Conservation (phyloP, 2,888 invertebrate genomes). For the Amphipyra berbera region DNA sequence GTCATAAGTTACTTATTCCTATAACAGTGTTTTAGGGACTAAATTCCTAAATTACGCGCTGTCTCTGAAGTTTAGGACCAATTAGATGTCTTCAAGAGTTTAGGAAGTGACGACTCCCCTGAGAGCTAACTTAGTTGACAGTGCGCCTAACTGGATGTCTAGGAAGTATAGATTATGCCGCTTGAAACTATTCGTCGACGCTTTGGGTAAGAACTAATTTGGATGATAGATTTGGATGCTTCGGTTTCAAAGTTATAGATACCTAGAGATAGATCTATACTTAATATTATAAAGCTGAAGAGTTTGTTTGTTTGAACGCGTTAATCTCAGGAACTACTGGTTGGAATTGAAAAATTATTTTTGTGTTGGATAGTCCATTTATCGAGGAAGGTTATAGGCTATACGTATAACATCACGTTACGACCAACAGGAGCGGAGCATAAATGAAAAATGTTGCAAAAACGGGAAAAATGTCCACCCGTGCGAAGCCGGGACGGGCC, state of each 20-base stretch:
- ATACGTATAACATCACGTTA: too few relatives aligned
- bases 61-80: constrained; percentile 50
- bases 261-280: too few relatives aligned
- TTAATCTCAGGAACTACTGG: too few relatives aligned
- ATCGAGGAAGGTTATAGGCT: too few relatives aligned
- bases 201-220: constrained; percentile 24
- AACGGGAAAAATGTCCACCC: too few relatives aligned
- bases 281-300: too few relatives aligned
- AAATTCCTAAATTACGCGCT: constrained; percentile 40
- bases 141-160: constrained; percentile 45
- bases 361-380: too few relatives aligned
- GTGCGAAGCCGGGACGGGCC: too few relatives aligned
- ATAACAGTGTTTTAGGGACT: constrained; percentile 19
- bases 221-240: constrained; percentile 5
- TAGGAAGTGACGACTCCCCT: constrained; percentile 38
- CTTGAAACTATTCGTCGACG: constrained; percentile 34
- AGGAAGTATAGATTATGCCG: constrained; percentile 37
- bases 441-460: too few relatives aligned
- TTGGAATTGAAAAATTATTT: too few relatives aligned
- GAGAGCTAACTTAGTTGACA: constrained; percentile 50
- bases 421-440: too few relatives aligned
- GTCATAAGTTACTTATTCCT: constrained; percentile 20
- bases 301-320: too few relatives aligned
- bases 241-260: not conserved
- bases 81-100: constrained; percentile 57